phyloP scores from a whole-genome alignment of 2,888 invertebrate species.

The Drosophila bunnanda region DNA sequence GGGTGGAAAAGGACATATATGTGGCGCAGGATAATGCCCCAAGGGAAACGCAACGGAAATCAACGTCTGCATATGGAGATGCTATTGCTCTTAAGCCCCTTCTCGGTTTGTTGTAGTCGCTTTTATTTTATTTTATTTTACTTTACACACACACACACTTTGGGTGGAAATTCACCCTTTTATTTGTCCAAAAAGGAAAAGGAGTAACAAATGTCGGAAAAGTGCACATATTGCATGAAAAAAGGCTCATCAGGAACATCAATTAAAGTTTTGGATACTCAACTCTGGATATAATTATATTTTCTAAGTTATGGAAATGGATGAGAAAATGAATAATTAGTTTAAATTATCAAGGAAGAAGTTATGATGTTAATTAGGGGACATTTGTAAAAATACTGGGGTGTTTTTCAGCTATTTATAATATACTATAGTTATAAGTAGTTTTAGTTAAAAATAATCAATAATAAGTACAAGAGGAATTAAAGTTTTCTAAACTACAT shows the following conservation, averaged over 20 bases:
- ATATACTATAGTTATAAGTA: too few species aligned
- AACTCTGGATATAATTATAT: slow-evolving; percentile 11
- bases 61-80: slow-evolving; percentile 57
- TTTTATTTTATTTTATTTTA: slow-evolving; percentile 20
- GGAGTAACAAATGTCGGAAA: slow-evolving; percentile 55
- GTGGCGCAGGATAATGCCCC: slow-evolving; percentile 52
- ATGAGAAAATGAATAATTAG: background rate
- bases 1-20: slow-evolving; percentile 14
- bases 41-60: slow-evolving; percentile 57
- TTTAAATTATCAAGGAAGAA: background rate
- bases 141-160: slow-evolving; percentile 20
- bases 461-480: too few species aligned
- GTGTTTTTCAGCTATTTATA: too few species aligned
- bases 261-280: slow-evolving; percentile 55
- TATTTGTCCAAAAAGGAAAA: slow-evolving; percentile 33
- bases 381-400: too few species aligned
- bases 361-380: background rate
- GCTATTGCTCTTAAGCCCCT: slow-evolving; percentile 36
- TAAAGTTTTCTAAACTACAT: too few species aligned
- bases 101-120: slow-evolving; percentile 27
- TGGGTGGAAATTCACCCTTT: slow-evolving; percentile 69
- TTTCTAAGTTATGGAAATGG: background rate
- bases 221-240: slow-evolving; percentile 73
- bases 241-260: slow-evolving; percentile 64
- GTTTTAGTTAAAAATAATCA: too few species aligned